Base-by-base conservation (phyloP, 2,888 invertebrate genomes). In the Alsophila aescularia region DNA sequence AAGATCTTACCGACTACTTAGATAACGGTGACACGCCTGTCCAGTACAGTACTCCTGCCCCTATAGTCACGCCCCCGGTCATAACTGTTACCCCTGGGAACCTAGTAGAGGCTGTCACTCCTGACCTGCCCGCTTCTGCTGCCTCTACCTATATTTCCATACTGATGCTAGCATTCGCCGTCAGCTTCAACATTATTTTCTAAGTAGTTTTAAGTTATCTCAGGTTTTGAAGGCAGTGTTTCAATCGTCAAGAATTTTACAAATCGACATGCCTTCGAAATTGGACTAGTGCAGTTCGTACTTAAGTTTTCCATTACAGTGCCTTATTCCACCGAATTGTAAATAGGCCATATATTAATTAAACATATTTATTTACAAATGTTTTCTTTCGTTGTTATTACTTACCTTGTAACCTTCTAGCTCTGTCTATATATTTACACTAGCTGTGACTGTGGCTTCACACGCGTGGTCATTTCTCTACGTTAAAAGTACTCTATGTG, bases 1-100 rank as follows among this genome's bases (percentile, higher is more conserved):
- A 9, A 0, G 85, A 87, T 34, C 47, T 90, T n/a, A 58, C 58
- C 31, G 54, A 64, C 16, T 90, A 81, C 65, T 70, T 89, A 12
- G 52, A 43, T 0, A 69, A 50, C 14, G 83, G 79, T 0, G 62
- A 75, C 15, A 63, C 64, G 1, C 47, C 65, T 0, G 51, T 60
- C 0, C 40, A 61, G 0, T 49, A 62, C 0, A 58, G 67, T 2
- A 57, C 65, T 0, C 53, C 70, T 1, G 39, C 42, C 0, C 34
- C 56, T 5, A 24, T 45, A 0, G 36, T 53, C 0, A 42, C 55
- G 0, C 54, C 62, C 0, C 31, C 58, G 0, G 36, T 62, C 0
- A 24, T 44, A 0, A 76, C 77, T 0, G 60, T 67, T 1, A 29
- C 71, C 2, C 62, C 60, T 0, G 69, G 75, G 0, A 35, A 58